Conservation (phyloP, 2,888 invertebrate genomes). For the Drosophila multiciliata region DNA sequence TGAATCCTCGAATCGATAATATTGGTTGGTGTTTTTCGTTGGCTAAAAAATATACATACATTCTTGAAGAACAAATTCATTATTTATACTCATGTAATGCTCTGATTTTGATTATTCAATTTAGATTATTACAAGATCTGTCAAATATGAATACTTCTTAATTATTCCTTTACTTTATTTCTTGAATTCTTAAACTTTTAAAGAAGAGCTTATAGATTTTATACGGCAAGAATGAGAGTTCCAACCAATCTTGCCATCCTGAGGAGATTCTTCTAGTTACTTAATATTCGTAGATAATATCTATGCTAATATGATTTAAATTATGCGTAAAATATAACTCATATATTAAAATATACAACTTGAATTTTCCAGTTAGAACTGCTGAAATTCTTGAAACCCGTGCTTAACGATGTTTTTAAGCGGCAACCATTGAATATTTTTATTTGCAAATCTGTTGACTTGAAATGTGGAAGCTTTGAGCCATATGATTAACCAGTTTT, state of each 20-base stretch:
- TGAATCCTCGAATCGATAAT: not conserved
- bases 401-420: constrained; percentile 10
- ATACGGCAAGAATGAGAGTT: not conserved
- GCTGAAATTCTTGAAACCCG: not conserved
- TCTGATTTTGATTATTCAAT: not conserved
- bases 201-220: not conserved
- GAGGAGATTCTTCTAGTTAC: not conserved
- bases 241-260: not conserved
- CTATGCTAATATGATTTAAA: not conserved
- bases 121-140: constrained; percentile 24
- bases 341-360: not conserved
- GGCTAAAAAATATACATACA: not conserved
- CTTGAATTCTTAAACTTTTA: not conserved
- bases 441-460: constrained; percentile 5
- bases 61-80: constrained; percentile 14
- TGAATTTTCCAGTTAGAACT: not conserved
- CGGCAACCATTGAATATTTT: constrained; percentile 5
- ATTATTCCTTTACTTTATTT: not conserved
- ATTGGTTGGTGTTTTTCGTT: not conserved
- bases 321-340: not conserved
- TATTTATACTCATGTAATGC: constrained; percentile 4
- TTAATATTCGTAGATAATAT: not conserved
- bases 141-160: constrained; percentile 11
- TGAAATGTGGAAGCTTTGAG: constrained; percentile 2
- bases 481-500: constrained; percentile 43